These are phyloP conservation scores for Tanypteryx hageni DNA, from an alignment of 2,888 invertebrate genomes.

Conservation along the genomic window DNA sequence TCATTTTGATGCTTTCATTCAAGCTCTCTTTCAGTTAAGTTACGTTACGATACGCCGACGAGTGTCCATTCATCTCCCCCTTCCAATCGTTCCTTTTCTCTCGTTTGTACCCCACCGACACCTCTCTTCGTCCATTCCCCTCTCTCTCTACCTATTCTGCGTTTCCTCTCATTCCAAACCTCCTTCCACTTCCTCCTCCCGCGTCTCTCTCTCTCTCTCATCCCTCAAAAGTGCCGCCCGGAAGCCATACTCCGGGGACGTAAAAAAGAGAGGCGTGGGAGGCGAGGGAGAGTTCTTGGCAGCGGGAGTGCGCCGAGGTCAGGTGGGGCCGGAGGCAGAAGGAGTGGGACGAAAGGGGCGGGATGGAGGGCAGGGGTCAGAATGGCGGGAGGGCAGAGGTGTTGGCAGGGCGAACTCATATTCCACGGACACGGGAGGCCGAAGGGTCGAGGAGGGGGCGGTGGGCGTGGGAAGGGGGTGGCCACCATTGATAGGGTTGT, in stretches of 20 bases:
- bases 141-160: no score
- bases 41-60: no score
- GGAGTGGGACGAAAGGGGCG: not conserved
- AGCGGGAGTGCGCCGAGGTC: not conserved
- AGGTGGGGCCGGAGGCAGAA: not conserved
- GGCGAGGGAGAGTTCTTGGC: not conserved
- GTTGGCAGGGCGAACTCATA: not conserved
- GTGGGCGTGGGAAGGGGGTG: not conserved
- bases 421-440: not conserved
- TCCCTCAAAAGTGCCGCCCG: not conserved
- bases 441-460: not conserved
- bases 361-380: not conserved
- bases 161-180: not conserved
- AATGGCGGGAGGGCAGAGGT: not conserved
- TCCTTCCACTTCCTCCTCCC: not conserved
- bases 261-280: not conserved
- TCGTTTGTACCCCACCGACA: no score
- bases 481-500: slow-evolving; percentile 21
- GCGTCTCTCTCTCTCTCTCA: not conserved
- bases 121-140: no score
- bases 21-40: no score
- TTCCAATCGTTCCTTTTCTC: no score
- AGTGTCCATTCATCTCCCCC: no score
- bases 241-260: not conserved
- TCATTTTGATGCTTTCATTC: no score